Evolutionary conservation across 2,888 invertebrate genomes (phyloP), one percentile per base, ranked within the genome.

Genomic region (Napeogenes sylphis): DNA sequence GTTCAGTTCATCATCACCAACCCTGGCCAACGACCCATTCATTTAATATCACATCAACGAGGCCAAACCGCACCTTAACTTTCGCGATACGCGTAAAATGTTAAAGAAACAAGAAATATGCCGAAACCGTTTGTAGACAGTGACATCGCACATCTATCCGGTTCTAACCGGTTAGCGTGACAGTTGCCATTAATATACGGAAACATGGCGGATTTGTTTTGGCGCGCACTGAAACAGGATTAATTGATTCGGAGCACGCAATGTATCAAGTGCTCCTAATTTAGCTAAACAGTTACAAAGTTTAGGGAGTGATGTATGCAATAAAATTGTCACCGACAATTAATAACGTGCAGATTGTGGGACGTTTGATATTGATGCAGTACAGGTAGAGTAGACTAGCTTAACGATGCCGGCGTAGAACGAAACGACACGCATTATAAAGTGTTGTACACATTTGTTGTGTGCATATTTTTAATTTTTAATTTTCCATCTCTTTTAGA

Each of bases 161-260:
- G 63, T 59, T 63, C 65, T 64, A 67, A 69, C 71, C 68, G 68
- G 69, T 64, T 71, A 69, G 68, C 72, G 72, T 76, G 75, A 75
- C 77, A 81, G 72, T 71, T 65, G 69, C 82, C 82, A 84, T 85
- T 85, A 83, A 72, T 73, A 75, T 64, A 65, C 70, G 67, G 71
- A 78, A 85, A 83, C 81, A 83, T 79, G 81, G 81, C 80, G 84
- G 83, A 82, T 85, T 82, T 85, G 83, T 86, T 85, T 85, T 81
- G 82, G 82, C 84, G 84, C 82, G 81, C 70, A 71, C 82, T 77
- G 74, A 87, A 87, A 85, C 76, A 79, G 81, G 80, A 86, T 84
- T 86, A 85, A 86, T 87, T 82, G 85, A 83, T 83, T 80, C 73
- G 59, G 63, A 70, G 69, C 85, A 85, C 83, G 85, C 80, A 73